A percentile compares a stretch with the other conserved stretches of the same genome.
phyloP scores from a whole-genome alignment of 2,113 vertebrate species.

The Oryzias woworae region DNA sequence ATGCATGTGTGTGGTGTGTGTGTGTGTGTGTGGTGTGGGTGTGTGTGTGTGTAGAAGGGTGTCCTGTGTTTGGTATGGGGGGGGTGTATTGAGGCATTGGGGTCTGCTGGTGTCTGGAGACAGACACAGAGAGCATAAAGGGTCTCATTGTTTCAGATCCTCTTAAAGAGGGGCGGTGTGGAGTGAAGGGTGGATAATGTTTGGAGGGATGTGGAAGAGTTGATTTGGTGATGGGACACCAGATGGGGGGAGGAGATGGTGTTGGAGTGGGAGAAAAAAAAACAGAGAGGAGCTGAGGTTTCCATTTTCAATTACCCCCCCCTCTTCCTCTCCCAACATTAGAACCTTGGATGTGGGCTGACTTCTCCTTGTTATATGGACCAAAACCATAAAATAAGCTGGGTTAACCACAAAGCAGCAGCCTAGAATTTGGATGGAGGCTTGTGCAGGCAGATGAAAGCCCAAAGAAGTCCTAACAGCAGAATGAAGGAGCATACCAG shows the following conservation, averaged over 20 bases:
- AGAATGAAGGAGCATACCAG: no score
- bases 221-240: conserved; percentile 69
- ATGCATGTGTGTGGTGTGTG: not conserved
- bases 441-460: no score
- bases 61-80: conserved; percentile 1
- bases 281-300: conserved; percentile 46
- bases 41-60: not conserved
- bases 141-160: conserved; percentile 60
- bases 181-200: conserved; percentile 52
- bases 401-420: no score
- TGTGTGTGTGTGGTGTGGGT: not conserved
- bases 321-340: no score
- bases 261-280: not conserved
- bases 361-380: no score
- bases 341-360: no score
- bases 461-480: no score
- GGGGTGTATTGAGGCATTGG: not conserved
- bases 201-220: conserved; percentile 67
- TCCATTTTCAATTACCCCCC: conserved; percentile 72
- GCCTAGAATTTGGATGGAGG: no score
- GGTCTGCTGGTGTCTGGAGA: conserved; percentile 23
- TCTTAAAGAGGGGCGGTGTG: conserved; percentile 38
- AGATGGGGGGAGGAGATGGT: conserved; percentile 21
- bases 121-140: conserved; percentile 38
- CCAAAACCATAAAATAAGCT: no score